These are phyloP conservation scores for Saturnia pavonia DNA, from an alignment of 2,888 invertebrate species.

Conservation along the genomic window DNA sequence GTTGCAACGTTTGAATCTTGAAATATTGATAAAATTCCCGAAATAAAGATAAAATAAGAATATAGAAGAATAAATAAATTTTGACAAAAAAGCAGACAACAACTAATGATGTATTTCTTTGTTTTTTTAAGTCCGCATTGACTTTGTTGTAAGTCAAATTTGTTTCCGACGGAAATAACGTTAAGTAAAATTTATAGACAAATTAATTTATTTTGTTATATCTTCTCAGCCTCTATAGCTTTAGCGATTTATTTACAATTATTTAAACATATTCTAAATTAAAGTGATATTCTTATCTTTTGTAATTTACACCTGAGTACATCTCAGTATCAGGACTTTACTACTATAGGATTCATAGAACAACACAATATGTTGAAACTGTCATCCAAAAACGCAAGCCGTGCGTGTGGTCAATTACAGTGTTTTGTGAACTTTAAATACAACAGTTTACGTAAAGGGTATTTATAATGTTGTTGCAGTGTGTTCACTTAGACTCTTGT, in stretches of 20 bases:
- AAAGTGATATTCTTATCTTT: not conserved
- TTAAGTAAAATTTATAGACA: too few relatives aligned
- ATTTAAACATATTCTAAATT: not conserved
- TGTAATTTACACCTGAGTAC: too few relatives aligned
- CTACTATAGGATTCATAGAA: too few relatives aligned
- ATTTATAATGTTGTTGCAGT: constrained; percentile 31
- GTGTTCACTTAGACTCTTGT: constrained; percentile 36
- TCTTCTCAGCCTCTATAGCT: not conserved
- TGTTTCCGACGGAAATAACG: too few relatives aligned
- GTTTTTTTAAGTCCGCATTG: too few relatives aligned
- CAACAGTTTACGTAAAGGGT: constrained; percentile 1
- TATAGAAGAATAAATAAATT: too few relatives aligned
- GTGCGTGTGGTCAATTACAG: not conserved
- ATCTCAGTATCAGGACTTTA: too few relatives aligned
- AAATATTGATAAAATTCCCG: not conserved
- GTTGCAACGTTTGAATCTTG: not conserved
- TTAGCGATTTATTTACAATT: not conserved
- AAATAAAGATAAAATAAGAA: not conserved
- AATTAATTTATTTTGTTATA: not conserved
- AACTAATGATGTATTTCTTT: too few relatives aligned
- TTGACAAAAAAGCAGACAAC: too few relatives aligned
- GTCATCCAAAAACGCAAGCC: not conserved
- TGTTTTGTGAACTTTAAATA: constrained; percentile 12
- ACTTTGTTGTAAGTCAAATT: too few relatives aligned
- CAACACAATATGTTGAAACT: not conserved